Conservation (phyloP, 1,140 invertebrate genomes). For the Drosophila punjabiensis region DNA sequence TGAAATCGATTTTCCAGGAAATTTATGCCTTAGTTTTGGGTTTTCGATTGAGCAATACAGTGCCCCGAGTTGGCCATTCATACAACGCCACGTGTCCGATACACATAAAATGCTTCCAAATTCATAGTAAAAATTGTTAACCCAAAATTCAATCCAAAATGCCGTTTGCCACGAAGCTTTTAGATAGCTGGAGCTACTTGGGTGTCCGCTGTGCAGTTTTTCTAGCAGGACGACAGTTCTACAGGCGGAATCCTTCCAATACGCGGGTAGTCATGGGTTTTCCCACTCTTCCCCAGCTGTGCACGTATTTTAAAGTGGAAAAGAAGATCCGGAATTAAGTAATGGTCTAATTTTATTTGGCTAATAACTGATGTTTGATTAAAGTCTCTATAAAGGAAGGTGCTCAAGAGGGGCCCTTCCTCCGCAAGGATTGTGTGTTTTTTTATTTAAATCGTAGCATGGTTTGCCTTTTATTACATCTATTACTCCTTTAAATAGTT, state of each 20-base stretch:
- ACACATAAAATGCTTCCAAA: conserved; percentile 4
- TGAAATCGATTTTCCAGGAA: conserved; percentile 58
- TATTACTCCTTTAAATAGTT: not conserved
- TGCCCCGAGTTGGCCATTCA: conserved; percentile 23
- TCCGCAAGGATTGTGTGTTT: not conserved
- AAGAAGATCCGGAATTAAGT: not conserved
- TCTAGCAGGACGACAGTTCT: conserved; percentile 6
- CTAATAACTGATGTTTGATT: not conserved
- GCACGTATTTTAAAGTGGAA: not conserved
- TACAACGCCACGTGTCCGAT: not conserved
- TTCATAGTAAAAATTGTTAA: not conserved
- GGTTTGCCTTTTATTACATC: not conserved
- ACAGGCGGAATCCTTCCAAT: conserved; percentile 4
- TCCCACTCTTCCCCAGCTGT: not conserved
- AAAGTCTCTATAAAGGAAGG: too few relatives aligned
- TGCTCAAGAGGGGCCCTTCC: not conserved
- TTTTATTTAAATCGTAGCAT: not conserved
- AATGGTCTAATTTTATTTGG: not conserved
- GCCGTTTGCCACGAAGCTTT: not conserved
- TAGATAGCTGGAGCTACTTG: conserved; percentile 23
- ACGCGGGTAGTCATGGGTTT: conserved; percentile 24
- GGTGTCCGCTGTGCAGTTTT: not conserved
- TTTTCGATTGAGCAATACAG: conserved; percentile 5
- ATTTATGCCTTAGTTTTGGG: conserved; percentile 35
- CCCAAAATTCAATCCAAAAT: not conserved